Evolutionary conservation across 2,797 vertebrate species (phyloP).

Genomic region (Cyclura pinguis): DNA sequence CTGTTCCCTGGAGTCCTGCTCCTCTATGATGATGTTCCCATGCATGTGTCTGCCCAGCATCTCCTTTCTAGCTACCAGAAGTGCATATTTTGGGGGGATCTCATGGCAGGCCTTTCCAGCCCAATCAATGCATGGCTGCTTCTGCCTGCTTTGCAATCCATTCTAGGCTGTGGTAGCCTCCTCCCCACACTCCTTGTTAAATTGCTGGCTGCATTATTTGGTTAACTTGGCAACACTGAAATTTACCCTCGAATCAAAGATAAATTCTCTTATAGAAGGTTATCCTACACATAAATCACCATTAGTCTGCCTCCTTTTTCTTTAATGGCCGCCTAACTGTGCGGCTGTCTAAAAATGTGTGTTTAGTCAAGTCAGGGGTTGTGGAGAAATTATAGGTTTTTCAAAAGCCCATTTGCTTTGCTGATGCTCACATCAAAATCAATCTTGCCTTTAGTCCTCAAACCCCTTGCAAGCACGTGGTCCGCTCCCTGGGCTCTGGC

Average conservation of each 20-base stretch:
- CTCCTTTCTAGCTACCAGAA: no score
- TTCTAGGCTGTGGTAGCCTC: no score
- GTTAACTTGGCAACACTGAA: slow-evolving; percentile 76
- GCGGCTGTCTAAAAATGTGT: slow-evolving; percentile 77
- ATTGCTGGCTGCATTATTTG: slow-evolving; percentile 41
- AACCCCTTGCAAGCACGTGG: slow-evolving; percentile 56
- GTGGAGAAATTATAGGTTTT: slow-evolving; percentile 81
- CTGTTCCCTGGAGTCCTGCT: not conserved
- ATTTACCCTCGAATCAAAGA: slow-evolving; percentile 78
- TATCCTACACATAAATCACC: slow-evolving; percentile 78
- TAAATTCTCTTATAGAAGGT: slow-evolving; percentile 76
- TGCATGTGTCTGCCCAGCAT: no score
- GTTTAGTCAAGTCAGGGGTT: slow-evolving; percentile 83
- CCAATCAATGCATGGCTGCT: no score
- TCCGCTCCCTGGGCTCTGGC: slow-evolving; percentile 33
- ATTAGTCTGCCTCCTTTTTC: slow-evolving; percentile 78
- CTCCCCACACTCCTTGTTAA: not conserved
- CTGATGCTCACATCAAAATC: slow-evolving; percentile 77
- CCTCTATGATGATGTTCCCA: no score
- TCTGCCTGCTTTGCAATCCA: no score
- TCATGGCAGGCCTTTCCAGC: no score
- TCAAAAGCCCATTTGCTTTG: slow-evolving; percentile 83
- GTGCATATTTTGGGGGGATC: no score
- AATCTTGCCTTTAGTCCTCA: slow-evolving; percentile 71
- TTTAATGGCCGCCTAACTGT: slow-evolving; percentile 80